phyloP scores from a whole-genome alignment of 37 sponge, comb jelly and placozoan genomes.

The Halisarca cf. caerulea region DNA sequence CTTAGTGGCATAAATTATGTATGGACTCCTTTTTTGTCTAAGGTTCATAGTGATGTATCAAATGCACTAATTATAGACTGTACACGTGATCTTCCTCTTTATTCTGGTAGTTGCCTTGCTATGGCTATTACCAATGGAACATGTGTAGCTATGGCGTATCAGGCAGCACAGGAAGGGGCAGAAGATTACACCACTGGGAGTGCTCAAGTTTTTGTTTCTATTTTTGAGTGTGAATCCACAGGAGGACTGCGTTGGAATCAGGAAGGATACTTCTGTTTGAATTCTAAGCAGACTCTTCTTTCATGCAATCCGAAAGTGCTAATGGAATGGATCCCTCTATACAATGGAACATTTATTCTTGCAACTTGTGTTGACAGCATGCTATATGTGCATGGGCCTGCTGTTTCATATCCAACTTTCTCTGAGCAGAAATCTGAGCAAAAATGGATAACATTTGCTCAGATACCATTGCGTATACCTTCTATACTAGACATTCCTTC shows the following conservation, averaged over 20 bases:
- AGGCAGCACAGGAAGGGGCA: slow-evolving; percentile 4
- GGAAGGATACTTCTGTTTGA: background rate
- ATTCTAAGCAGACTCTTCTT: background rate
- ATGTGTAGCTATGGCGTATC: slow-evolving; percentile 69
- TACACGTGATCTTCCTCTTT: background rate
- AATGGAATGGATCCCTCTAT: slow-evolving; percentile 79
- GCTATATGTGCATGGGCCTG: background rate
- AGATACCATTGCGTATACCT: background rate
- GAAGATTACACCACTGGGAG: background rate
- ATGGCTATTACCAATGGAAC: slow-evolving; percentile 58
- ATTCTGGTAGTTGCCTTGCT: slow-evolving; percentile 41
- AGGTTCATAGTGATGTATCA: background rate
- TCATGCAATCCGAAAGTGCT: slow-evolving; percentile 23
- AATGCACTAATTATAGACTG: background rate
- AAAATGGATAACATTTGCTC: background rate
- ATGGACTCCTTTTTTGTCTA: slow-evolving; percentile 15
- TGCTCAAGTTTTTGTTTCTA: slow-evolving; percentile 46
- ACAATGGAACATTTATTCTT: slow-evolving; percentile 68
- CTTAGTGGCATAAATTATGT: background rate
- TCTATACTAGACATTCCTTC: background rate
- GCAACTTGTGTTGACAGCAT: slow-evolving; percentile 47
- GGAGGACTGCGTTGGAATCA: slow-evolving; percentile 74
- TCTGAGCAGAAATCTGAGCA: background rate
- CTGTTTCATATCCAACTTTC: background rate
- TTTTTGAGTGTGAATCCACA: slow-evolving; percentile 87